phyloP scores from a whole-genome alignment of 1,140 invertebrate genomes.

The Aphaenogaster ashmeadi region DNA sequence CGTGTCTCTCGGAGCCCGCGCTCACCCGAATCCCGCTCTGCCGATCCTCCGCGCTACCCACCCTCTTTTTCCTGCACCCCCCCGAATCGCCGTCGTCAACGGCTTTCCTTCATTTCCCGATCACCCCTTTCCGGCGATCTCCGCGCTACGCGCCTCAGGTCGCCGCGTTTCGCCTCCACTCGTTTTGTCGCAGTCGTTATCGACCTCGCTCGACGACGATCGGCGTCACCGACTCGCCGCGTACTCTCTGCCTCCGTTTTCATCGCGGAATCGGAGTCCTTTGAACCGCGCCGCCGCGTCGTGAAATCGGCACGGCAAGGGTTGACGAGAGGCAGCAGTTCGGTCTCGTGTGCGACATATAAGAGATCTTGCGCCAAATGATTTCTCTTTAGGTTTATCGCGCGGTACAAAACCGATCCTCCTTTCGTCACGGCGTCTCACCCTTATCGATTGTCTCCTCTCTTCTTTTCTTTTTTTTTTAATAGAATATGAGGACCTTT shows the following conservation, averaged over 20 bases:
- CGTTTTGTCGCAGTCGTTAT: neutral
- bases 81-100: slow-evolving; percentile 34
- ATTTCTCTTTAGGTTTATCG: neutral
- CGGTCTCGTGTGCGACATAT: neutral
- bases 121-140: slow-evolving; percentile 11
- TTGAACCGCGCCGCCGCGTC: neutral
- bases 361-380: neutral
- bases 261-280: neutral
- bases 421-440: neutral
- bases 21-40: neutral
- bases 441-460: slow-evolving; percentile 20
- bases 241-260: neutral
- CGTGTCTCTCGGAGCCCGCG: neutral
- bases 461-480: neutral
- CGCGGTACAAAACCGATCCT: neutral
- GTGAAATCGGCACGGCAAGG: neutral
- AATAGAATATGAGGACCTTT: slow-evolving; percentile 29
- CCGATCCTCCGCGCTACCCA: neutral
- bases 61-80: slow-evolving; percentile 21
- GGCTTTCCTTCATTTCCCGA: slow-evolving; percentile 7
- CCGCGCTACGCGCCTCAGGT: neutral
- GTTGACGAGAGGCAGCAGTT: no score
- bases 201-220: slow-evolving; percentile 9
- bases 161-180: neutral
- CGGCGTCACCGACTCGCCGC: neutral